A percentile compares a stretch with the other conserved stretches of the same genome.
Conservation (phyloP, 2,888 invertebrate species). For the Caenorhabditis virilis region DNA sequence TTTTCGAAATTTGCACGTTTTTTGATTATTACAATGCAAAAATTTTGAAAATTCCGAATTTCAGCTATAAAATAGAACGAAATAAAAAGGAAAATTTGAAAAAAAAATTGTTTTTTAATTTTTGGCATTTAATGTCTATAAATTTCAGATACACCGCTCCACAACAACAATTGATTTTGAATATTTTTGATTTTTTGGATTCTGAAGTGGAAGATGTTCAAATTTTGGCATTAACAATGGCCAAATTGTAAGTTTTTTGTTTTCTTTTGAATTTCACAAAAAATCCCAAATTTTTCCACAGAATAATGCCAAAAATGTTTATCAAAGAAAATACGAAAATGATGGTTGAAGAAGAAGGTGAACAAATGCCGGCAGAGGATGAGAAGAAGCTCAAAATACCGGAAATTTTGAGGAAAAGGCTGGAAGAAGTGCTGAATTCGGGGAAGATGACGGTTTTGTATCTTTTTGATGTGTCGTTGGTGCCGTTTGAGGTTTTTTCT, state of each 20-base stretch:
- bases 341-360: constrained; percentile 1
- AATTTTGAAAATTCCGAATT: too few relatives aligned
- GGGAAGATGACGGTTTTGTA: neutral
- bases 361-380: neutral
- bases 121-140: neutral
- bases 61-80: neutral
- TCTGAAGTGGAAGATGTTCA: constrained; percentile 16
- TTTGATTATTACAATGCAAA: neutral
- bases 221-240: constrained; percentile 17
- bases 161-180: constrained; percentile 20
- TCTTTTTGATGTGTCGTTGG: constrained; percentile 6
- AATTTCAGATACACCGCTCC: constrained; percentile 23
- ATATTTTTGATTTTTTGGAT: constrained; percentile 12
- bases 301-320: constrained; percentile 28
- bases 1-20: neutral
- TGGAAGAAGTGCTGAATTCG: neutral
- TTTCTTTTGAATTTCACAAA: too few relatives aligned
- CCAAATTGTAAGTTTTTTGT: constrained; percentile 21
- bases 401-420: neutral
- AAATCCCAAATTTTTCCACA: neutral
- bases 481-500: constrained; percentile 3
- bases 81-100: too few relatives aligned
- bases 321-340: constrained; percentile 14
- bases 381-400: constrained; percentile 14
- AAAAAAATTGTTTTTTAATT: neutral